Percentiles rank a stretch among this genome's conserved stretches.
These are phyloP conservation scores for Dichetophora obliterata DNA, from an alignment of 2,888 invertebrate genomes.

Conservation along the genomic window DNA sequence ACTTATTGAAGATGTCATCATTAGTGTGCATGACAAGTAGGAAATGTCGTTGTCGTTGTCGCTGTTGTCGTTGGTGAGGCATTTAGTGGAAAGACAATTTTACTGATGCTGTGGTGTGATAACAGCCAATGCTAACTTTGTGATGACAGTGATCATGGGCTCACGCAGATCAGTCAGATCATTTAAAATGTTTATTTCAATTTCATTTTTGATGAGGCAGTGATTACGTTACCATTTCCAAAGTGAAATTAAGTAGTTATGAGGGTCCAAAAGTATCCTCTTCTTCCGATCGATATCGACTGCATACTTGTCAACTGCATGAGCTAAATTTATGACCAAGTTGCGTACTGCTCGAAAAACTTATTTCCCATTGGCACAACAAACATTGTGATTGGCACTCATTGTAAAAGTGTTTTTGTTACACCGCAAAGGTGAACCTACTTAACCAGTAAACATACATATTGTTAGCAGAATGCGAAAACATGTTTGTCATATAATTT, in stretches of 20 bases:
- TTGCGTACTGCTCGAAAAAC: neutral
- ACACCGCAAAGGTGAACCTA: neutral
- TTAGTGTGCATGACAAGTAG: constrained; percentile 27
- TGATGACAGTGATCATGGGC: neutral
- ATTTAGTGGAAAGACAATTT: neutral
- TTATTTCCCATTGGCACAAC: no score
- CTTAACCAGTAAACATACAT: neutral
- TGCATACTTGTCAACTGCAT: no score
- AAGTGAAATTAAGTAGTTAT: neutral
- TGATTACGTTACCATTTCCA: neutral
- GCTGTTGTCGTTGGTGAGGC: neutral
- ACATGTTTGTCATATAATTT: constrained; percentile 20
- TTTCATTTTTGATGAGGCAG: neutral
- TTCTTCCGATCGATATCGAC: no score
- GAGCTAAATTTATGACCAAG: neutral
- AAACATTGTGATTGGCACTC: no score
- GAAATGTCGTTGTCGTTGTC: neutral
- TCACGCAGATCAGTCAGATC: neutral
- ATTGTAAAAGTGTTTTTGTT: no score
- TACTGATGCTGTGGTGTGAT: neutral
- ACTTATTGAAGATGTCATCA: constrained; percentile 27
- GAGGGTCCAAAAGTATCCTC: neutral
- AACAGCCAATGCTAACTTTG: neutral
- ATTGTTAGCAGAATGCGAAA: constrained; percentile 7
- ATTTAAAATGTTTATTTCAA: neutral